Evolutionary conservation across 1,140 invertebrate species (phyloP).

Genomic region (Trissolcus basalis): DNA sequence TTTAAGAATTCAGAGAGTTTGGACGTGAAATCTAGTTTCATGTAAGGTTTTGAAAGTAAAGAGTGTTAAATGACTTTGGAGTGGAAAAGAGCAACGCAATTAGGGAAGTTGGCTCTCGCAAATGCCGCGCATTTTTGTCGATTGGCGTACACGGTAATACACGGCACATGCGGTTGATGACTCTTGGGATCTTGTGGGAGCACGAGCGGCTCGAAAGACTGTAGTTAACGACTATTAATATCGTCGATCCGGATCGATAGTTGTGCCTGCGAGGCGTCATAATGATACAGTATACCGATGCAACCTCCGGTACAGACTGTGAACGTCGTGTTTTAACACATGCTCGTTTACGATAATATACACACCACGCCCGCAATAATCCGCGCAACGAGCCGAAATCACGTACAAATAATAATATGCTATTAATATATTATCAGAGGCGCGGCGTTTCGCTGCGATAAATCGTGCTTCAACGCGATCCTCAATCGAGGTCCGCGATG

Average conservation of each 20-base stretch:
- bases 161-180: constrained; percentile 31
- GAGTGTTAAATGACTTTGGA: not conserved
- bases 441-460: constrained; percentile 43
- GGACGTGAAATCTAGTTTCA: not conserved
- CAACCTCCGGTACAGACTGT: constrained; percentile 55
- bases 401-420: constrained; percentile 67
- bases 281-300: constrained; percentile 68
- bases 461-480: constrained; percentile 47
- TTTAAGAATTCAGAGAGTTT: too few species aligned
- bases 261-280: constrained; percentile 70
- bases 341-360: constrained; percentile 57
- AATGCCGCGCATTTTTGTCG: constrained; percentile 29
- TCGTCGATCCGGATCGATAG: constrained; percentile 73
- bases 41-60: not conserved
- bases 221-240: constrained; percentile 75
- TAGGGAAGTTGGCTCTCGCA: constrained; percentile 7
- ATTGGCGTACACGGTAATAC: constrained; percentile 9
- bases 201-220: constrained; percentile 65
- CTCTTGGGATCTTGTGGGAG: constrained; percentile 36
- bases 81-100: constrained; percentile 1
- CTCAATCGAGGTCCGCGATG: constrained; percentile 24
- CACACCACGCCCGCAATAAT: constrained; percentile 53
- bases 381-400: constrained; percentile 50
- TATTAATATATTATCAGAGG: constrained; percentile 64
- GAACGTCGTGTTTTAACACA: constrained; percentile 48